Evolutionary conservation across 2,113 vertebrate species (phyloP).

Genomic region (Nestor notabilis): DNA sequence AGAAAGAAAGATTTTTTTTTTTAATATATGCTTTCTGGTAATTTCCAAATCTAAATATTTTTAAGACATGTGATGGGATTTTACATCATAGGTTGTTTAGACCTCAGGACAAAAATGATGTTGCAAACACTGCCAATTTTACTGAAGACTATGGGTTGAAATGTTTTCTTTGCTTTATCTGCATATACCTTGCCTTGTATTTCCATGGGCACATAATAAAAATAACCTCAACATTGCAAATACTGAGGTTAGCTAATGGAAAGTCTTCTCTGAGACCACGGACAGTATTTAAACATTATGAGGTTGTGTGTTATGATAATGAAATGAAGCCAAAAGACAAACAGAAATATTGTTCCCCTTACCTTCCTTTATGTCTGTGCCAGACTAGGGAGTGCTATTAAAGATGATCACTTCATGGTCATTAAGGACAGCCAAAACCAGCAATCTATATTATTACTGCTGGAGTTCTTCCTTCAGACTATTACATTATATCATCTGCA

Average conservation of each 20-base stretch:
- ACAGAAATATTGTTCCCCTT: background rate
- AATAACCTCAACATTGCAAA: background rate
- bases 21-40: background rate
- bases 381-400: background rate
- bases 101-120: background rate
- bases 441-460: background rate
- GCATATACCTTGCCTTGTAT: background rate
- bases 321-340: background rate
- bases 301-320: background rate
- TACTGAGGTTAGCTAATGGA: background rate
- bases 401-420: background rate
- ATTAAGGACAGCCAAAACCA: background rate
- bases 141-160: background rate
- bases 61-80: background rate
- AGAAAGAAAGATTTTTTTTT: background rate
- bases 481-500: background rate
- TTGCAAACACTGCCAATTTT: background rate
- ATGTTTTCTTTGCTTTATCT: background rate
- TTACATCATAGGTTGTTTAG: background rate
- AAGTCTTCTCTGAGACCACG: background rate
- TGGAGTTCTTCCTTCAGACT: background rate
- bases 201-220: background rate
- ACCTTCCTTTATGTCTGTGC: background rate
- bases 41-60: background rate
- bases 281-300: constrained; percentile 1